These are phyloP conservation scores for Pygmarrhopalites habei DNA, from an alignment of 1,140 invertebrate species.

Conservation along the genomic window DNA sequence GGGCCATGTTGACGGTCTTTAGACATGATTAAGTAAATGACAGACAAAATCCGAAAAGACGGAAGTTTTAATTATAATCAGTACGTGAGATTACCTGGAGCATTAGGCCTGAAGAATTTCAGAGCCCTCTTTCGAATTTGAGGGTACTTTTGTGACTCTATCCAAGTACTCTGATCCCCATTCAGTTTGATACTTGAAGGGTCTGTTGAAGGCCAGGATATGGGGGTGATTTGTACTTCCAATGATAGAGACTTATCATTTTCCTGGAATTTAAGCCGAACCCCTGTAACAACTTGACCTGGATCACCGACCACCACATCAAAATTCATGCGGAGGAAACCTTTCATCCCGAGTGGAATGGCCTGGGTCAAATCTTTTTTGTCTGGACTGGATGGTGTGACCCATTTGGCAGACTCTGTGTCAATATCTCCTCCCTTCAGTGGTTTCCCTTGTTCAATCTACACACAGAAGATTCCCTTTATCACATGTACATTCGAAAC, in stretches of 20 bases:
- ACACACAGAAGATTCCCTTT: neutral
- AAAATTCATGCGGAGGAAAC: constrained; percentile 1
- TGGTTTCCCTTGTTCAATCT: constrained; percentile 12
- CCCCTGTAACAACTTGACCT: constrained; percentile 1
- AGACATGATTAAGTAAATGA: no score
- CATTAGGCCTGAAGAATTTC: neutral
- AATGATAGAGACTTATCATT: neutral
- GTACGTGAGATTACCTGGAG: neutral
- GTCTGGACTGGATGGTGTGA: neutral
- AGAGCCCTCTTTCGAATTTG: neutral
- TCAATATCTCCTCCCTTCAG: neutral
- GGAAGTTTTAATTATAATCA: no score
- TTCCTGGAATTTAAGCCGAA: neutral
- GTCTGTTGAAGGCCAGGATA: neutral
- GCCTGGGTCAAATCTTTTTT: neutral
- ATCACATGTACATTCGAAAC: no score
- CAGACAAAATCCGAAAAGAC: no score
- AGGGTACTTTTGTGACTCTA: neutral
- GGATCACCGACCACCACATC: constrained; percentile 4
- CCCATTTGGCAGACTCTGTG: neutral
- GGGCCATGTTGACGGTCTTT: constrained; percentile 3
- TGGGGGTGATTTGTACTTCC: neutral
- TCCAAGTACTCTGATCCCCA: neutral
- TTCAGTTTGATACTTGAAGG: neutral
- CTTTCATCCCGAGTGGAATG: neutral